phyloP scores from a whole-genome alignment of 1,140 invertebrate species.

The Ceratina australensis region DNA sequence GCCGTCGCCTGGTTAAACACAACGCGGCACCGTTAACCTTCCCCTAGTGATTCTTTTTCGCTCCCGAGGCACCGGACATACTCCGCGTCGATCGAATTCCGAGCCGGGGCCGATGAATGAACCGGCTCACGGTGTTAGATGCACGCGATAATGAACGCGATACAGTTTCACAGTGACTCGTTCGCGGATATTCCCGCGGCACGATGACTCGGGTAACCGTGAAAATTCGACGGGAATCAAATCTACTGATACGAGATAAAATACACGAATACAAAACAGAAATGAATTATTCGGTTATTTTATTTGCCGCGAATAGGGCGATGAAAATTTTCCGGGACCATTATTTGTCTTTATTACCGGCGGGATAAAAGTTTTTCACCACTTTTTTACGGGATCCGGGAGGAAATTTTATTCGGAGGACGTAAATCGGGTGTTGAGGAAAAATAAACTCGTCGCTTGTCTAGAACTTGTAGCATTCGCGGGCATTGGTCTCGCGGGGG shows the following conservation, averaged over 20 bases:
- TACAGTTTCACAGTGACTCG: background rate
- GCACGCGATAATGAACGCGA: background rate
- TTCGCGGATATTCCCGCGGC: conserved; percentile 11
- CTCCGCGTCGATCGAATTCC: no score
- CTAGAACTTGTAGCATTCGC: conserved; percentile 14
- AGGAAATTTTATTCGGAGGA: conserved; percentile 28
- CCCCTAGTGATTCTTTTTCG: no score
- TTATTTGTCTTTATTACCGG: background rate
- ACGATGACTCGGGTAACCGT: conserved; percentile 14
- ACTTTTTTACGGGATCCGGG: background rate
- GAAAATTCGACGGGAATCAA: background rate
- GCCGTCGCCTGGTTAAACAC: background rate
- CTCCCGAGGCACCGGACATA: background rate
- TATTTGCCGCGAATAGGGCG: no score
- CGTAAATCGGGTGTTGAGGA: conserved; percentile 6
- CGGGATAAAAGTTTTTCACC: background rate
- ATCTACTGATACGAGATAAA: no score
- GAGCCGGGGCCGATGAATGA: no score
- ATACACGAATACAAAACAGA: no score
- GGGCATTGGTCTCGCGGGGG: conserved; percentile 3
- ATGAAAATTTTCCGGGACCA: no score
- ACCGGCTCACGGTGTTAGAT: background rate
- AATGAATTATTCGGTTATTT: no score
- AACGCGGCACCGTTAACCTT: background rate
- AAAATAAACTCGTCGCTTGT: conserved; percentile 1